Evolutionary conservation across 2,888 invertebrate genomes (phyloP).

Genomic region (Uropetala carovei): DNA sequence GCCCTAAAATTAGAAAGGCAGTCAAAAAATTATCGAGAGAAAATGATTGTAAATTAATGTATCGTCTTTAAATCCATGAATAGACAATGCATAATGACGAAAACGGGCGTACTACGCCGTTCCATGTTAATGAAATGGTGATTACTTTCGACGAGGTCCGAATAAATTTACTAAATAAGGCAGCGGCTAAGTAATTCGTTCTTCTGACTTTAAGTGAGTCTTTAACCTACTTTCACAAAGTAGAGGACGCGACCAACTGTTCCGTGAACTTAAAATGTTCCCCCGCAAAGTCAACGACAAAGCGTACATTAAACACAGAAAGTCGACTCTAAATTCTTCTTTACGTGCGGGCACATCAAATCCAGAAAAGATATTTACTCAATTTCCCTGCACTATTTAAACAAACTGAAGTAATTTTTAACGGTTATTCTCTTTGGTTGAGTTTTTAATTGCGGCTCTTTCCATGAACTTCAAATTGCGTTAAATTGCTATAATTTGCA

Average conservation of each 20-base stretch:
- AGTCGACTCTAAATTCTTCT: neutral
- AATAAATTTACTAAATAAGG: neutral
- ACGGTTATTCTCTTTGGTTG: too few relatives aligned
- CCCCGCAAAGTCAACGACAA: neutral
- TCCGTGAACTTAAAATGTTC: slow-evolving; percentile 18
- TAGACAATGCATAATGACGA: neutral
- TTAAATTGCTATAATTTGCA: too few relatives aligned
- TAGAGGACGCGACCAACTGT: slow-evolving; percentile 12
- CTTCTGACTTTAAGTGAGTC: neutral
- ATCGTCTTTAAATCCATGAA: neutral
- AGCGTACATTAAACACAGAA: neutral
- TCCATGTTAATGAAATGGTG: neutral
- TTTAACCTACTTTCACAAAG: neutral
- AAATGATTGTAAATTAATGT: neutral
- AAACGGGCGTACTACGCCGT: neutral
- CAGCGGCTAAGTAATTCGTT: neutral
- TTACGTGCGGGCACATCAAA: neutral
- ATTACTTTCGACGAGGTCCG: neutral
- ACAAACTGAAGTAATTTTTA: too few relatives aligned
- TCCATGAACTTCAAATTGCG: too few relatives aligned
- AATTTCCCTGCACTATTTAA: too few relatives aligned
- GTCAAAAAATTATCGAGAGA: neutral
- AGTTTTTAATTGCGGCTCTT: too few relatives aligned
- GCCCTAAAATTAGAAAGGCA: too few relatives aligned
- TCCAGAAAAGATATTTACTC: neutral